phyloP scores from a whole-genome alignment of 2,113 vertebrate species.

The Bufo gargarizans region DNA sequence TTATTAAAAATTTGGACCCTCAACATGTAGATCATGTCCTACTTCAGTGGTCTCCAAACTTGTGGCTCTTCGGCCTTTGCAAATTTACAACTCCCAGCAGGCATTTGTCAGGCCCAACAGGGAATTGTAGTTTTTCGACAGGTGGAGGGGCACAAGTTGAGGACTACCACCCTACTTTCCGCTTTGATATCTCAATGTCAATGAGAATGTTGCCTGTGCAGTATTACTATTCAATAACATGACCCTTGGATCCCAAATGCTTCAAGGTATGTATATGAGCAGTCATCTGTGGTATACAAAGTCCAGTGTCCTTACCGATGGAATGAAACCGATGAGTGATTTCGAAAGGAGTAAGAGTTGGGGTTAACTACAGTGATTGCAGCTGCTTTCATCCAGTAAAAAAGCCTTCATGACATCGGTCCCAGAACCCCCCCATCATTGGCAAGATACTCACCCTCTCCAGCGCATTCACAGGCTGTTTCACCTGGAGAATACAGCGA shows the following conservation, averaged over 20 bases:
- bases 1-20: neutral
- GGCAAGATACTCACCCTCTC: conserved; percentile 31
- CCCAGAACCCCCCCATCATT: conserved; percentile 28
- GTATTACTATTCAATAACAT: neutral
- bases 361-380: neutral
- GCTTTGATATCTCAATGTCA: neutral
- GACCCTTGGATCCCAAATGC: neutral
- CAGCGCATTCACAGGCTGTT: conserved; percentile 30
- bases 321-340: neutral
- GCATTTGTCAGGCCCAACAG: neutral
- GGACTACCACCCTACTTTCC: neutral
- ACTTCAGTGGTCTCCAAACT: neutral
- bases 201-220: neutral
- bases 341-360: neutral
- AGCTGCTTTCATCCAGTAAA: neutral
- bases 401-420: conserved; percentile 21
- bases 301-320: neutral
- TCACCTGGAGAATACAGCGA: conserved; percentile 27
- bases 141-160: neutral
- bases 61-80: neutral
- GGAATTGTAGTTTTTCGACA: neutral
- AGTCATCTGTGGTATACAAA: neutral
- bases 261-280: neutral
- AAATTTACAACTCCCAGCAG: neutral
- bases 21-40: neutral